Evolutionary conservation across 2,797 vertebrate genomes (phyloP), one percentile per base, ranked within the genome.

Genomic region (Lagorchestes hirsutus): DNA sequence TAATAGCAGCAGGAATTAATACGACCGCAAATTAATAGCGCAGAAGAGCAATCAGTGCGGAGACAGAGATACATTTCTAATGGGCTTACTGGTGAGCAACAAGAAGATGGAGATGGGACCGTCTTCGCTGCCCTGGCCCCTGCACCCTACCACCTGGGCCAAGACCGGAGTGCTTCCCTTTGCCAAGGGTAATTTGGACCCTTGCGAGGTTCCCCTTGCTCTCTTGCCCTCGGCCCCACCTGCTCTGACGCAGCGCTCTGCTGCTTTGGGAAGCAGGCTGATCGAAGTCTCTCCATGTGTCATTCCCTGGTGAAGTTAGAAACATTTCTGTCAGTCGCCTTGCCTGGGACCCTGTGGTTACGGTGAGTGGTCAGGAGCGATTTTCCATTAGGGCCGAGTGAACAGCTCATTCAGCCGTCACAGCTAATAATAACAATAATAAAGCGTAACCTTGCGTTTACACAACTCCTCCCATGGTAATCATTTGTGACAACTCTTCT

Each of bases 341-440:
- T 6, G 28, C 95, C 94, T 96, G 56, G 91, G 96, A 97, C 97
- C 97, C 97, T 92, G 91, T n/a, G 31, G 93, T 91, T 90, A 94
- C 3, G 54, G 94, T 29, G 90, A 67, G 94, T 14, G 95, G 91
- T 97, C 94, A 91, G 94, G 56, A 97, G 59, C 40, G 67, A 93
- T 96, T 95, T 94, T 94, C 27, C 0, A 94, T 95, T 95, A 98
- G 97, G 97, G 95, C 96, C 96, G 97, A 98, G 96, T 57, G 97
- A 98, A 98, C 55, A 93, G 94, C 97, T 98, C 97, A 96, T 95
- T 98, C 97, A 92, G 97, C 97, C 98, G 97, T 97, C 98, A 98
- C 96, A 98, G 97, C 97, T 98, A 97, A 58, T 97, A 97, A 98
- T 97, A 97, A 97, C 90, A 92, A 91, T 46, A 59, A 93, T n/a